Evolutionary conservation across 2,113 vertebrate species (phyloP), one percentile per base, ranked within the genome.

Genomic region (Arenaria interpres): DNA sequence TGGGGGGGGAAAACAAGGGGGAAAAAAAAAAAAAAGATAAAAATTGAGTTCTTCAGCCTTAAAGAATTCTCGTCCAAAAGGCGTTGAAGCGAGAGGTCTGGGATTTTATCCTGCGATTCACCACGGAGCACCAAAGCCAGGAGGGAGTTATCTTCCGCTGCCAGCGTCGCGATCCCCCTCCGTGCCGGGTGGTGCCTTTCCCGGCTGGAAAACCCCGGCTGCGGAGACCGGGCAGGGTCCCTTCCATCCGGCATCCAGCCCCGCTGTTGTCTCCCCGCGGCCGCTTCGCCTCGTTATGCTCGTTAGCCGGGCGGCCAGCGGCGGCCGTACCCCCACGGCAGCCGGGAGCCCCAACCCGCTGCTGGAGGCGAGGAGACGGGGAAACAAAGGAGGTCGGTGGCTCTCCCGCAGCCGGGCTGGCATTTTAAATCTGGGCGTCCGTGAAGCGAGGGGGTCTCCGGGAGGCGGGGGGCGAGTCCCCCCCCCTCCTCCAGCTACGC

Each of bases 1-100:
- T 0, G 0, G 4, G 2, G 9, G 1, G 3, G 21, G 28, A 3
- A 28, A 33, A 4, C 2, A 3, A 30, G 9, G 11, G 3, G 7
- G 2, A 39, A 19, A 18, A 32, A 16, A 20, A 5, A 8, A 32
- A 18, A 22, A 28, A 6, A n/a, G 5, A 35, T 16, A 48, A n/a
- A 9, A 18, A 54, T 2, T 1, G 8, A 59, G 43, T 17, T 33
- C 54, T 15, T 33, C 2, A 5, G 43, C 20, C 35, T 27, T 4
- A 12, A 35, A 13, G 14, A 60, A 85, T 78, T 60, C 13, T 10
- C 8, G 11, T 5, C 33, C 30, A 12, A 46, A 54, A 27, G 37
- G 46, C 30, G 1, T 8, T 20, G 7, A 14, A 1, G 13, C 39
- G 7, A 32, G 18, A 12, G 7, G 12, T 28, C 11, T 7, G 4